Evolutionary conservation across 2,888 invertebrate species (phyloP), one percentile per base, ranked within the genome.

Genomic region (Drosophila infuscata): DNA sequence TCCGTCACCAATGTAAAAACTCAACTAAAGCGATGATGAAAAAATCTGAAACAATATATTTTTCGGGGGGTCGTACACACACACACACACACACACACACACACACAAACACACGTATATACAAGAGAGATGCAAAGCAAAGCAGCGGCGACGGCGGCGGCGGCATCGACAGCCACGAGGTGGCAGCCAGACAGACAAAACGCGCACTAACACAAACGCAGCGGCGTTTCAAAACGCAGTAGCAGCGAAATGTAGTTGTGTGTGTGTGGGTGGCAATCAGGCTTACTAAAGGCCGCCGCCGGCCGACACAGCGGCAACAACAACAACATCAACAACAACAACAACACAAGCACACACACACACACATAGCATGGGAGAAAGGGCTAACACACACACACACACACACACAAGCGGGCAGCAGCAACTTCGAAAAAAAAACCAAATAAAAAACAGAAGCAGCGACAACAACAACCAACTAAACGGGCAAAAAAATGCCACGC

Each of bases 1-100:
- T 93, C 92, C 93, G 92, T 93, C 93, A 93, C 93, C 93, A 92
- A 93, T 92, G 93, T 93, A 93, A 93, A 93, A 93, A 93, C 93
- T 92, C 92, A 92, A 93, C 93, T 93, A 93, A 93, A 93, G 92
- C 92, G 92, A 88, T 92, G 92, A 91, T 92, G 92, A 93, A 93
- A 93, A 93, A 93, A 93, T 92, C 93, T 93, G 93, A 93, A 93
- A 93, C 93, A 93, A 93, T 93, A 93, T 93, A 93, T 93, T 93
- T 93, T 92, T 89, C 68, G 88, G 92, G 92, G 92, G 92, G 90
- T 81, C 88, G 79, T 72, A 77, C 66, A 66, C 84, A 79, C 79
- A 82, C 81, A 83, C 74, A 73, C 75, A 70, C 70, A 79, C 60
- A 74, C 54, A 73, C 48, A 72, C 32, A 32, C 41, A n/a, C 9